A percentile compares a stretch with the other conserved stretches of the same genome.
Evolutionary conservation across 30 jellyfish, hydroid and myxozoan genomes (phyloP).

Genomic region (Mastigias papua): DNA sequence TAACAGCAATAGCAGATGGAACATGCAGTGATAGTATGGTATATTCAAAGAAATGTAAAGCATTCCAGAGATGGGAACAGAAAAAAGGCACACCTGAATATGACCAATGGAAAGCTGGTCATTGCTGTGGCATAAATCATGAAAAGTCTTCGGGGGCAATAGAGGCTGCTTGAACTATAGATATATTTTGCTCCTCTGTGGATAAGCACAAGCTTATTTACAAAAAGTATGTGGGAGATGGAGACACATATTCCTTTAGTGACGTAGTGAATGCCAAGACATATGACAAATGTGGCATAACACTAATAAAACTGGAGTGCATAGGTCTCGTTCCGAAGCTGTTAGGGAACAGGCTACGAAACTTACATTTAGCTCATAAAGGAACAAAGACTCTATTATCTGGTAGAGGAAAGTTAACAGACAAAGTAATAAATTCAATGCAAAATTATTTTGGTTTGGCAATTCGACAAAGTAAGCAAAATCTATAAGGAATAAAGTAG

Average conservation of each 20-base stretch:
- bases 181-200: constrained; percentile 30
- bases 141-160: constrained; percentile 20
- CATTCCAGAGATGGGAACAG: constrained; percentile 45
- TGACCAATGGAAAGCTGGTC: constrained; percentile 52
- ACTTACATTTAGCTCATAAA: constrained; percentile 17
- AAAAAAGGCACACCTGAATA: constrained; percentile 26
- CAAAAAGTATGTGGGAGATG: constrained; percentile 46
- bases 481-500: constrained; percentile 36
- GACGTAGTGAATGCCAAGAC: constrained; percentile 44
- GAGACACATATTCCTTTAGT: constrained; percentile 40
- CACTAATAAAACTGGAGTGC: constrained; percentile 53
- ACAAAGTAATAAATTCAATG: constrained; percentile 27
- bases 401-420: constrained; percentile 68
- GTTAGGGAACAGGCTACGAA: constrained; percentile 60
- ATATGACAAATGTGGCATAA: constrained; percentile 21
- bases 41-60: constrained; percentile 42
- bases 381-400: constrained; percentile 49
- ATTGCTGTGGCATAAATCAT: constrained; percentile 52
- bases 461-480: neutral
- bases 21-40: constrained; percentile 34
- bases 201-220: constrained; percentile 30
- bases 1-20: constrained; percentile 55
- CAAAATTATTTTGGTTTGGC: constrained; percentile 22
- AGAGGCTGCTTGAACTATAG: constrained; percentile 49
- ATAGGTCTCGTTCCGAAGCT: constrained; percentile 72